phyloP scores from a whole-genome alignment of 2,113 vertebrate genomes.

The Acanthisitta chloris region DNA sequence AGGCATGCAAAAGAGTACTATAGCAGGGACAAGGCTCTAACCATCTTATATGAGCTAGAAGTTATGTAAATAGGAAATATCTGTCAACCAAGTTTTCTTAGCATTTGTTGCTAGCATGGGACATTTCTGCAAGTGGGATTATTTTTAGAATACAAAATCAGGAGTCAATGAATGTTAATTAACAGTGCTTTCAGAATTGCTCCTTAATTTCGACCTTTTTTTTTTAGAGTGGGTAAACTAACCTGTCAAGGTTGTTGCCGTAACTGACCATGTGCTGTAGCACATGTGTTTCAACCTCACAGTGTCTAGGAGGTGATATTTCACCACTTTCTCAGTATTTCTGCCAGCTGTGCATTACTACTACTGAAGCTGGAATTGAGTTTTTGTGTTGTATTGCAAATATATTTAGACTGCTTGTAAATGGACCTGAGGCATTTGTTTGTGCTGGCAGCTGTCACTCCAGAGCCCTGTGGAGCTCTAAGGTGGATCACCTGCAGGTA shows the following conservation, averaged over 20 bases:
- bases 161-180: neutral
- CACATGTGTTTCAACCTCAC: neutral
- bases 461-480: neutral
- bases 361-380: neutral
- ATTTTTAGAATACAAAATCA: neutral
- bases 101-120: neutral
- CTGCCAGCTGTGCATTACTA: fast-evolving
- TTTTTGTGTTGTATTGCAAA: neutral
- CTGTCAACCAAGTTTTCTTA: neutral
- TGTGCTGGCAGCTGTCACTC: neutral
- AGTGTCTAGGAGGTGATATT: neutral
- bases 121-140: neutral
- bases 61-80: neutral
- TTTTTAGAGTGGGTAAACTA: neutral
- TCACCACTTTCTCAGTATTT: neutral
- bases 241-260: neutral
- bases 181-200: neutral
- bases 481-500: neutral
- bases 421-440: neutral
- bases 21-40: neutral
- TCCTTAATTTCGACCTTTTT: neutral
- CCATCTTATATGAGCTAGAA: neutral
- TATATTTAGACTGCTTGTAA: neutral
- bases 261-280: fast-evolving
- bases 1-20: neutral